phyloP scores from a whole-genome alignment of 2,888 invertebrate genomes.

The Melanotus villosus region DNA sequence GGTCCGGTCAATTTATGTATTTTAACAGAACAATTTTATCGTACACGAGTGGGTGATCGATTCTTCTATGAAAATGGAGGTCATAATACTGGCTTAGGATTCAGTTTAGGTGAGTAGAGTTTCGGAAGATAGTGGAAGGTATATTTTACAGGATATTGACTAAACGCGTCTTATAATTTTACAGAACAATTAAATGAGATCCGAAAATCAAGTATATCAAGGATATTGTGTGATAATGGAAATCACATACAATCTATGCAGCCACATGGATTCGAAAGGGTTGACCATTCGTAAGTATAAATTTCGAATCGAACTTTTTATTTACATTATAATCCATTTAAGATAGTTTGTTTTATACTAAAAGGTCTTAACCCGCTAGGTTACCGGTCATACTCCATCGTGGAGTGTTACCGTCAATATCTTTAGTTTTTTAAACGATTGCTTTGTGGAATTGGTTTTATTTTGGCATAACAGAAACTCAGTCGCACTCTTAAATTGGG shows the following conservation, averaged over 20 bases:
- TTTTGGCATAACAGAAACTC: too few relatives aligned
- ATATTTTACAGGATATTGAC: too few relatives aligned
- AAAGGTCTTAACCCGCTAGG: too few relatives aligned
- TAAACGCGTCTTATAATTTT: conserved; percentile 51
- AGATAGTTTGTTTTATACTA: too few relatives aligned
- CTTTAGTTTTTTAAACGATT: too few relatives aligned
- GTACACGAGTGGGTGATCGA: conserved; percentile 88
- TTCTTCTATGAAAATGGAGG: conserved; percentile 86
- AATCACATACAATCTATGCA: conserved; percentile 79
- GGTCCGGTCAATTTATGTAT: conserved; percentile 94
- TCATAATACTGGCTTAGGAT: conserved; percentile 70
- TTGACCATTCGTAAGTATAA: conserved; percentile 72
- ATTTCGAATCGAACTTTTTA: too few relatives aligned
- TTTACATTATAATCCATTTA: too few relatives aligned
- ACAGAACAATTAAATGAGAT: conserved; percentile 80
- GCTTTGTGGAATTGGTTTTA: too few relatives aligned
- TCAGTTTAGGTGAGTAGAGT: conserved; percentile 76
- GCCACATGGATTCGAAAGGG: conserved; percentile 76
- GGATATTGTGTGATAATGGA: conserved; percentile 86
- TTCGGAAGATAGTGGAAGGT: too few relatives aligned
- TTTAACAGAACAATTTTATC: conserved; percentile 88
- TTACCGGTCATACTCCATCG: too few relatives aligned
- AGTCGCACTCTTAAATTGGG: too few relatives aligned
- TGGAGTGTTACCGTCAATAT: too few relatives aligned
- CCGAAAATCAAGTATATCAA: conserved; percentile 82